phyloP scores from a whole-genome alignment of 2,797 vertebrate genomes.

The Leptoclinus maculatus region DNA sequence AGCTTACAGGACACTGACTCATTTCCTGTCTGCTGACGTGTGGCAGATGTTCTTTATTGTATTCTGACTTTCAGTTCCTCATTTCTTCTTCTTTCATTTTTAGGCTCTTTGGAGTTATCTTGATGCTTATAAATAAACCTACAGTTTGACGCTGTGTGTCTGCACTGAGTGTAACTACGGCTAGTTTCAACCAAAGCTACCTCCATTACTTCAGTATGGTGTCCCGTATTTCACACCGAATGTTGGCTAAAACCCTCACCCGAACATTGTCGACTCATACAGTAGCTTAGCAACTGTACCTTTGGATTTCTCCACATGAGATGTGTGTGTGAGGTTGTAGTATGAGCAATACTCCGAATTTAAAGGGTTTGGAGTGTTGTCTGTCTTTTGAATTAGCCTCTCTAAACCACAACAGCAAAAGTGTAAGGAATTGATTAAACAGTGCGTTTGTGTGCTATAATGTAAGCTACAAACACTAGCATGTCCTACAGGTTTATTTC shows the following conservation, averaged over 20 bases:
- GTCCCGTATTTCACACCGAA: neutral
- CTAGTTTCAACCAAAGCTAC: neutral
- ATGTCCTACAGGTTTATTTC: neutral
- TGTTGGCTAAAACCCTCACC: neutral
- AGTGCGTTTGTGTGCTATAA: neutral
- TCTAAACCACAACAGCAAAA: neutral
- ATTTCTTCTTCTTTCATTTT: slow-evolving; percentile 10
- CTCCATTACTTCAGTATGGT: neutral
- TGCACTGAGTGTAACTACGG: neutral
- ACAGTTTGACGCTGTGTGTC: neutral
- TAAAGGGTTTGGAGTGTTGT: neutral
- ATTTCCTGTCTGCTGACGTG: slow-evolving; percentile 59
- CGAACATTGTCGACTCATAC: neutral
- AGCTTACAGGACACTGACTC: slow-evolving; percentile 62
- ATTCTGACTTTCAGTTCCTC: slow-evolving; percentile 28
- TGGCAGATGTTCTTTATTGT: slow-evolving; percentile 54
- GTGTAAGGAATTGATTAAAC: neutral
- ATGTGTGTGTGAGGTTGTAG: neutral
- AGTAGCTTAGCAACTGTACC: neutral
- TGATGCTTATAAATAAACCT: neutral
- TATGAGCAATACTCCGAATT: neutral
- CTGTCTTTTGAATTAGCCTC: neutral
- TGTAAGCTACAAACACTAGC: neutral
- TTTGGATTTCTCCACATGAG: neutral
- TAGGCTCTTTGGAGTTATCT: neutral